phyloP scores from a whole-genome alignment of 2,797 vertebrate genomes.

The Channa striata region DNA sequence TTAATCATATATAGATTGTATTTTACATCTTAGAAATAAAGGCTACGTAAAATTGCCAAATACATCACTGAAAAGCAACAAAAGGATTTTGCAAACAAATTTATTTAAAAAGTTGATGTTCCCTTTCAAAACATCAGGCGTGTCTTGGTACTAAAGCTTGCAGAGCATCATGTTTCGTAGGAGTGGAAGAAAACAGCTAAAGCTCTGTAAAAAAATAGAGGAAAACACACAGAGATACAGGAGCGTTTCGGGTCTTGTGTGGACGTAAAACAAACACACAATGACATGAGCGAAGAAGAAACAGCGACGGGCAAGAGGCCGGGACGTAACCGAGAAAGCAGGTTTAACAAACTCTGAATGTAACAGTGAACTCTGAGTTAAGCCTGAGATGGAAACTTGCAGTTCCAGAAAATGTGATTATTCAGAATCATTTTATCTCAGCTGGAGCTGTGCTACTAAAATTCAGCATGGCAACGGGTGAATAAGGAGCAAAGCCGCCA shows the following conservation, averaged over 20 bases:
- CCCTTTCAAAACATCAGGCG: constrained; percentile 69
- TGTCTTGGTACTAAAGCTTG: constrained; percentile 52
- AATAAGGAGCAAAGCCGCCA: no score
- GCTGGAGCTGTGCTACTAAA: no score
- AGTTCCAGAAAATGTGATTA: no score
- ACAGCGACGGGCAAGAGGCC: constrained; percentile 6
- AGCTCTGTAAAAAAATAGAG: constrained; percentile 60
- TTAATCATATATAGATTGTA: neutral
- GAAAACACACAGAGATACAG: constrained; percentile 23
- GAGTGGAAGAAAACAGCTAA: constrained; percentile 41
- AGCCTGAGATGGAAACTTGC: no score
- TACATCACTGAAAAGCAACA: neutral
- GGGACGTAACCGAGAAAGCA: neutral
- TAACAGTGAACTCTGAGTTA: no score
- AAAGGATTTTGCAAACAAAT: constrained; percentile 24
- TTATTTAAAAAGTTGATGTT: constrained; percentile 77
- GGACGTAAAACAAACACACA: neutral
- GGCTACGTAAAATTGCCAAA: neutral
- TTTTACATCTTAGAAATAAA: neutral
- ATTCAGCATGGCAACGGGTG: no score
- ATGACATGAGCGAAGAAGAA: constrained; percentile 33
- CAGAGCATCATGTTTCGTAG: constrained; percentile 31
- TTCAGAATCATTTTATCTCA: no score
- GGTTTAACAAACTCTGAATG: neutral
- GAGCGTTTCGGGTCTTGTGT: constrained; percentile 39